Percentiles rank a stretch among this genome's conserved stretches.
phyloP scores from a whole-genome alignment of 2,888 invertebrate genomes.

The Ichneumoninae sp. region DNA sequence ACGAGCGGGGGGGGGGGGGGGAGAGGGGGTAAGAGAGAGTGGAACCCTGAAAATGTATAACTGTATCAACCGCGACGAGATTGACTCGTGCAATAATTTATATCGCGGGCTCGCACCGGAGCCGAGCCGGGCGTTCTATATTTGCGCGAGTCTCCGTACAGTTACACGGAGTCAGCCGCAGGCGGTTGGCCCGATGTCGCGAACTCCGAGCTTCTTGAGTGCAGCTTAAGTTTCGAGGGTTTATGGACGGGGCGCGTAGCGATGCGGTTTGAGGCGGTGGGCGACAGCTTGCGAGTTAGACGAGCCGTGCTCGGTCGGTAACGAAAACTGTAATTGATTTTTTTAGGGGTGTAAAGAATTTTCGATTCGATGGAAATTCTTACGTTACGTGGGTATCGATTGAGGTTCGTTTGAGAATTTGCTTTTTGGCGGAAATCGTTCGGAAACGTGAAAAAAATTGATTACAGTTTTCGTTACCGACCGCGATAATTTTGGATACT shows the following conservation, averaged over 20 bases:
- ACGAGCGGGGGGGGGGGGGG: neutral
- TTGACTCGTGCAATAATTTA: conserved; percentile 74
- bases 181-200: conserved; percentile 13
- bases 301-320: no score
- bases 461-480: no score
- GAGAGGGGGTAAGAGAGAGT: neutral
- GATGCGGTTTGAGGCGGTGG: neutral
- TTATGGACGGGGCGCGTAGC: neutral
- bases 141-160: conserved; percentile 63
- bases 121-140: conserved; percentile 72
- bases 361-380: no score
- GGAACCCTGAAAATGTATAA: conserved; percentile 29
- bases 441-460: no score
- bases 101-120: conserved; percentile 66
- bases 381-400: no score
- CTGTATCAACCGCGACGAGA: conserved; percentile 18
- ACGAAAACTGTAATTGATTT: no score
- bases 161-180: neutral
- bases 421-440: no score
- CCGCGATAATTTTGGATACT: no score
- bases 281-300: no score
- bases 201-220: neutral
- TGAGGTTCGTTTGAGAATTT: no score
- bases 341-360: no score
- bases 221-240: neutral